Evolutionary conservation across 2,888 invertebrate genomes (phyloP).

Genomic region (Macrophya alboannulata): DNA sequence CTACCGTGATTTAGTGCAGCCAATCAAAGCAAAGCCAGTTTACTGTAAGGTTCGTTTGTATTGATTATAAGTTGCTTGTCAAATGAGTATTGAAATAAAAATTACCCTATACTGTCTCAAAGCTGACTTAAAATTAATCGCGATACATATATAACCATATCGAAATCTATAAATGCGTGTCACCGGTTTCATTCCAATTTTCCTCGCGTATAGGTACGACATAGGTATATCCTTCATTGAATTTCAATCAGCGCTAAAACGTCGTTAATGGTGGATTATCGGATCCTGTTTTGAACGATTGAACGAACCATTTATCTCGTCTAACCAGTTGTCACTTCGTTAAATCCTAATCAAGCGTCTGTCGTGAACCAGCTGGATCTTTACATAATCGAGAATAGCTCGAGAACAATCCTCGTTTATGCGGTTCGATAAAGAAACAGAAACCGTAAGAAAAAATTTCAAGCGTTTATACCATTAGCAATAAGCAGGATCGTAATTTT

Average conservation of each 20-base stretch:
- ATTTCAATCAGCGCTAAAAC: slow-evolving; percentile 37
- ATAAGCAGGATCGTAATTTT: background rate
- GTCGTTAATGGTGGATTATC: slow-evolving; percentile 32
- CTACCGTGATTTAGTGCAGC: slow-evolving; percentile 43
- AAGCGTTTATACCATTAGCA: background rate
- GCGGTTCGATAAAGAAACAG: background rate
- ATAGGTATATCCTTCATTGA: background rate
- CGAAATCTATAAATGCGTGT: slow-evolving; percentile 23
- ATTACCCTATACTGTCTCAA: background rate
- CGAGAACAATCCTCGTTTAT: background rate
- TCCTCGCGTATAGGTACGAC: background rate
- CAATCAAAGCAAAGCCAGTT: slow-evolving; percentile 40
- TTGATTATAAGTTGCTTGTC: background rate
- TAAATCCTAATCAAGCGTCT: slow-evolving; percentile 25
- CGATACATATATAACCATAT: background rate
- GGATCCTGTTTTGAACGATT: slow-evolving; percentile 39
- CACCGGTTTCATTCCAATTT: background rate
- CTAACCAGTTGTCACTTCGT: slow-evolving; percentile 46
- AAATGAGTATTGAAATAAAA: background rate
- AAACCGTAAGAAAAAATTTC: background rate
- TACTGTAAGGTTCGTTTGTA: background rate
- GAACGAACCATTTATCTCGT: slow-evolving; percentile 31
- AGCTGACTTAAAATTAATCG: slow-evolving; percentile 7
- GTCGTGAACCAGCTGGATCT: slow-evolving; percentile 37
- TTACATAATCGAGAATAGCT: background rate